Percentiles rank a stretch among this genome's conserved stretches.
These are phyloP conservation scores for Osmerus eperlanus DNA, from an alignment of 2,113 vertebrate genomes.

Conservation along the genomic window DNA sequence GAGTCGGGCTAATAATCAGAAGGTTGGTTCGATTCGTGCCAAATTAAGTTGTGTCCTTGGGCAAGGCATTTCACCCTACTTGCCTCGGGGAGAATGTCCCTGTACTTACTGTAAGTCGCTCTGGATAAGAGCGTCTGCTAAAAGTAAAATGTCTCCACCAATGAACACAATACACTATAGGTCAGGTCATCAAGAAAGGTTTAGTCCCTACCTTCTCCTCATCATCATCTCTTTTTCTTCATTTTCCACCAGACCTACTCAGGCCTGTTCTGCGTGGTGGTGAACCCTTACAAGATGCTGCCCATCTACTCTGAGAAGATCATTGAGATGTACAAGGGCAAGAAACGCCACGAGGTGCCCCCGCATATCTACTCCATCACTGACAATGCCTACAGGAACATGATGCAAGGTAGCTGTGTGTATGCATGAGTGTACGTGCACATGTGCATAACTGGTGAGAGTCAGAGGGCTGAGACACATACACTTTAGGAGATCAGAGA, in stretches of 20 bases:
- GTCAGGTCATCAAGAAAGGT: neutral
- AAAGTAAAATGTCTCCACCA: too few species aligned
- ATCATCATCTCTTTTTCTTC: too few species aligned
- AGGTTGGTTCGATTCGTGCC: too few species aligned
- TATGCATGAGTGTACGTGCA: too few species aligned
- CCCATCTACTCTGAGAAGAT: conserved; percentile 97
- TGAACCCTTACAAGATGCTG: conserved; percentile 95
- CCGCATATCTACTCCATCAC: conserved; percentile 97
- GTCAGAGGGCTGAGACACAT: too few species aligned
- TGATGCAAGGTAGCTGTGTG: conserved; percentile 86
- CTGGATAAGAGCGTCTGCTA: too few species aligned
- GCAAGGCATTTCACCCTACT: too few species aligned
- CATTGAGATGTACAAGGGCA: conserved; percentile 97
- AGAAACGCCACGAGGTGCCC: conserved; percentile 95
- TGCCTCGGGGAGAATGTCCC: too few species aligned
- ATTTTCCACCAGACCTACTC: conserved; percentile 84
- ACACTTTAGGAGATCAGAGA: too few species aligned
- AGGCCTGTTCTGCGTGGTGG: conserved; percentile 93
- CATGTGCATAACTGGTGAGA: neutral
- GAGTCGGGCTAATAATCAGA: too few species aligned
- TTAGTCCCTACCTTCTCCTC: neutral
- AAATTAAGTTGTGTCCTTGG: too few species aligned
- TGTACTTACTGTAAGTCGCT: too few species aligned
- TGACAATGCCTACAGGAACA: conserved; percentile 95
- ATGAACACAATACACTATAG: neutral